Percentiles rank a stretch among this genome's conserved stretches.
These are phyloP conservation scores for Thelaira solivaga DNA, from an alignment of 2,888 invertebrate genomes.

Conservation along the genomic window DNA sequence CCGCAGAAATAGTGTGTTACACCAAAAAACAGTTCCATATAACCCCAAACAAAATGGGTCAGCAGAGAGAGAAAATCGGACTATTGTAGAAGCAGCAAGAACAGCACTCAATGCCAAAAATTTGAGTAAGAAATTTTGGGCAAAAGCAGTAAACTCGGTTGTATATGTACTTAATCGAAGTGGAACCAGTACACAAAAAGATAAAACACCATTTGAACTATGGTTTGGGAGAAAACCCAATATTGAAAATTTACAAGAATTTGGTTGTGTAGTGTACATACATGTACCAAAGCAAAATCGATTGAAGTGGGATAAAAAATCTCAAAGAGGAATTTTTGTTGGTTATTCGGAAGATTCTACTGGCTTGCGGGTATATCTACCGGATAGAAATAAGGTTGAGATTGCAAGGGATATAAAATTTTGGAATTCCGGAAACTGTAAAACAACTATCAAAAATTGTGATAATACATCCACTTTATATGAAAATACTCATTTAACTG, in stretches of 20 bases:
- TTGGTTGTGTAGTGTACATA: constrained; percentile 20
- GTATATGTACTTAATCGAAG: constrained; percentile 43
- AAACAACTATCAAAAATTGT: neutral
- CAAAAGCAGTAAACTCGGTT: constrained; percentile 62
- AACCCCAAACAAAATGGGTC: constrained; percentile 40
- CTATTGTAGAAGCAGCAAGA: constrained; percentile 60
- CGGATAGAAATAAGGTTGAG: constrained; percentile 44
- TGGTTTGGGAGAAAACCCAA: constrained; percentile 53
- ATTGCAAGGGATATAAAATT: constrained; percentile 53
- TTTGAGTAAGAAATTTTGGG: constrained; percentile 42
- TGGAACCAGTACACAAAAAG: constrained; percentile 52
- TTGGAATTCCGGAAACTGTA: neutral
- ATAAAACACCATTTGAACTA: constrained; percentile 67
- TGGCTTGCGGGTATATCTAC: constrained; percentile 65
- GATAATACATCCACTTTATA: neutral
- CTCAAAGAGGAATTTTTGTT: constrained; percentile 52
- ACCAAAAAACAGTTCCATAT: constrained; percentile 27
- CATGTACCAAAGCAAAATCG: constrained; percentile 42
- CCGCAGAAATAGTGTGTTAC: constrained; percentile 7
- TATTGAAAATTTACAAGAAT: constrained; percentile 18
- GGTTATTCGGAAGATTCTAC: constrained; percentile 71
- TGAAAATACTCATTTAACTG: neutral
- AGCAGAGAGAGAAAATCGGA: constrained; percentile 53
- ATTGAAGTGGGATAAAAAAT: constrained; percentile 33
- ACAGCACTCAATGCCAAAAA: constrained; percentile 55